Conservation (phyloP, 2,797 vertebrate genomes). For the Diplodus puntazzo region DNA sequence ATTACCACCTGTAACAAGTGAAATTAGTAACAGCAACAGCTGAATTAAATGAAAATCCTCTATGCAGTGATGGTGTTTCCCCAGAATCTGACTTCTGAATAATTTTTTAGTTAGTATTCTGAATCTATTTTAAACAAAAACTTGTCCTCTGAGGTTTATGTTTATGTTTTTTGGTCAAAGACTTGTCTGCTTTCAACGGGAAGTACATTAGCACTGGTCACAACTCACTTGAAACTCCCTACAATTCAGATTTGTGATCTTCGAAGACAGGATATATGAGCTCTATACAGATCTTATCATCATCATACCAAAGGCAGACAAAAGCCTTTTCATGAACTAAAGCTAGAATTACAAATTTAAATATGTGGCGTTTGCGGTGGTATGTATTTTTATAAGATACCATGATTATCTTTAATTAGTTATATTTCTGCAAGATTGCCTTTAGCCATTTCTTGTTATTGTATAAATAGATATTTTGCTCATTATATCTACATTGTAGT, state of each 20-base stretch:
- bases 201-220: too few species aligned
- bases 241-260: too few species aligned
- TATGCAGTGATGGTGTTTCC: background rate
- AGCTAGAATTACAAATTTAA: background rate
- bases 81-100: background rate
- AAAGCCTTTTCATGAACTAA: too few species aligned
- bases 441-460: background rate
- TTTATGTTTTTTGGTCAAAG: background rate
- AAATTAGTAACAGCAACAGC: background rate
- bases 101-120: background rate
- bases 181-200: too few species aligned
- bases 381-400: background rate
- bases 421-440: background rate
- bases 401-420: background rate
- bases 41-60: background rate
- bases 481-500: background rate
- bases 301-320: too few species aligned
- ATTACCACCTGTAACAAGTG: too few species aligned
- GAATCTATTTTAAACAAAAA: background rate
- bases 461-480: background rate
- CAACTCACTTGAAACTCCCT: too few species aligned
- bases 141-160: background rate
- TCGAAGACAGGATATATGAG: too few species aligned
- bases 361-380: background rate
- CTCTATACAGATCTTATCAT: too few species aligned